phyloP scores from a whole-genome alignment of 2,113 vertebrate genomes.

The Macaca mulatta region DNA sequence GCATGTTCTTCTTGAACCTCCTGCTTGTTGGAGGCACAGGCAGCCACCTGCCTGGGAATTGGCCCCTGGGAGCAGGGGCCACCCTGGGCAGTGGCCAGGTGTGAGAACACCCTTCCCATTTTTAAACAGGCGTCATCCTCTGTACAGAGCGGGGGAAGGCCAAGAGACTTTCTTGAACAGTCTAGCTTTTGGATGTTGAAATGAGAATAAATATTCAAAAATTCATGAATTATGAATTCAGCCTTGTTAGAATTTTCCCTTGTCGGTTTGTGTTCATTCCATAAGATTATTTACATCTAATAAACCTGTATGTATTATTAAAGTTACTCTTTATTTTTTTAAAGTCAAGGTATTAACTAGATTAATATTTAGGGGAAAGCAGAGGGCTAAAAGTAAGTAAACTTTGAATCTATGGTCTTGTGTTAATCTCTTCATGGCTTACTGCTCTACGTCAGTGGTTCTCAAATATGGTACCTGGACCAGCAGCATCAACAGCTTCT shows the following conservation, averaged over 20 bases:
- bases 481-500: not conserved
- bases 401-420: not conserved
- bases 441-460: rapidly evolving
- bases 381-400: not conserved
- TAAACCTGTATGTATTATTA: not conserved
- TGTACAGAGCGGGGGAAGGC: not conserved
- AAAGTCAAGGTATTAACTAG: not conserved
- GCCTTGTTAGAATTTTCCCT: not conserved
- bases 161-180: not conserved
- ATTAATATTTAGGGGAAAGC: not conserved
- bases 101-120: not conserved
- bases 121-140: not conserved
- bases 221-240: not conserved
- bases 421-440: not conserved
- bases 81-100: too few relatives aligned
- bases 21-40: not conserved
- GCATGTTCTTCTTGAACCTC: not conserved
- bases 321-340: too few relatives aligned
- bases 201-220: not conserved
- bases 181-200: not conserved
- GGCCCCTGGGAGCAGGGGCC: not conserved
- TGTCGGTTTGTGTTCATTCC: not conserved
- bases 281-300: not conserved
- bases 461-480: not conserved
- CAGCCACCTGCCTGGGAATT: not conserved